Base-by-base conservation (phyloP, 2,888 invertebrate genomes). In the Lasius fuliginosus region DNA sequence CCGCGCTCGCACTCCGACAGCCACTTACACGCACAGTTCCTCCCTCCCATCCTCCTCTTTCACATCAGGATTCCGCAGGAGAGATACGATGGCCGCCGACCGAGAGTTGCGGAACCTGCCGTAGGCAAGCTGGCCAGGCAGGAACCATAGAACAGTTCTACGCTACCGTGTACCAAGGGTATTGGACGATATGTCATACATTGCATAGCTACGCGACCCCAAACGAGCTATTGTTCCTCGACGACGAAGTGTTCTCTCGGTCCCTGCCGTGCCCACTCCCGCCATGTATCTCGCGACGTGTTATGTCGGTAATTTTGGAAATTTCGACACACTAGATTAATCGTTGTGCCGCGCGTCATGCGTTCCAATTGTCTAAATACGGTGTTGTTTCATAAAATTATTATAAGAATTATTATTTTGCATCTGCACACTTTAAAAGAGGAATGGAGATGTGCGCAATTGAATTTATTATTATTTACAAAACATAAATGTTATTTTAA, bases 181-280 rank as follows among this genome's bases (percentile, higher is more conserved):
- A 91, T 91, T 91, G 91, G 90, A 85, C 91, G 89, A 91, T 91
- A 87, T 87, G 90, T 91, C 90, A 91, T 90, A 90, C 87, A 85
- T 89, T 89, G 90, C 90, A 90, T 90, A 90, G 85, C 88, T 90
- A 85, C 82, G 89, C 90, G 90, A 90, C 85, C 90, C 90, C 90
- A 90, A 90, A 90, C 90, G 89, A 90, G 90, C 90, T 90, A 90
- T 90, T 90, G 90, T 90, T 90, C 89, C 88, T 88, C 90, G 85
- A 71, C 85, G 90, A 84, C 88, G 85, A 88, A 90, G 89, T 90
- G 88, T 82, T 89, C 79, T 83, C 86, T 79, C 86, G 76, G 42
- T 56, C 81, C 11, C 60, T 36, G 6, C 53, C 68, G 46, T 49
- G 64, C 33, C 75, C 53, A 30, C 42, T 15, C 81, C 36, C 67